Evolutionary conservation across 2,113 vertebrate genomes (phyloP).

Genomic region (Lagopus leucura): DNA sequence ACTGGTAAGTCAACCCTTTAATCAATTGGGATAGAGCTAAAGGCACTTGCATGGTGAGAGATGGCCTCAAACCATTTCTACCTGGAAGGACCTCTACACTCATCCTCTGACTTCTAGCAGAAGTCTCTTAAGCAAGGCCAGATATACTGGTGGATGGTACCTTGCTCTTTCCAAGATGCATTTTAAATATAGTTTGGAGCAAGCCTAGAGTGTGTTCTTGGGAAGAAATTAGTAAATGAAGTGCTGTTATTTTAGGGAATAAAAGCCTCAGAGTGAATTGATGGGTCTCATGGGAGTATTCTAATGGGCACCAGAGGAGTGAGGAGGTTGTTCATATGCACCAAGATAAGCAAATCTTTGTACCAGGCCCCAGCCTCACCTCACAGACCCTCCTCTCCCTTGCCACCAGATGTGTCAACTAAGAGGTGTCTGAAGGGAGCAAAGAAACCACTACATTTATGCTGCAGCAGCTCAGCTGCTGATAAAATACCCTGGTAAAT

Average conservation of each 20-base stretch:
- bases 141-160: not conserved
- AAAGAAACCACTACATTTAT: not conserved
- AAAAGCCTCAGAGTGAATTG: not conserved
- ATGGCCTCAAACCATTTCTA: not conserved
- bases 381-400: fast-evolving
- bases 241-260: not conserved
- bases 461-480: not conserved
- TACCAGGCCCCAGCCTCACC: not conserved
- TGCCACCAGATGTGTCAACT: not conserved
- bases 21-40: not conserved
- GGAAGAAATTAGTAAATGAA: not conserved
- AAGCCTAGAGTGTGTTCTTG: not conserved
- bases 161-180: not conserved
- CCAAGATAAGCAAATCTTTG: not conserved
- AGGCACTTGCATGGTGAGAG: not conserved
- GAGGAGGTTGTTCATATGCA: not conserved
- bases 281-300: not conserved
- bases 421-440: not conserved
- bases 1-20: not conserved
- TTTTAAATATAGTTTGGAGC: not conserved
- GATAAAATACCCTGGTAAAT: not conserved
- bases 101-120: not conserved
- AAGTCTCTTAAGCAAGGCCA: fast-evolving
- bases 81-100: not conserved
- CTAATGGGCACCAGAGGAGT: not conserved